phyloP scores from a whole-genome alignment of 2,888 invertebrate species.

The Patella depressa region DNA sequence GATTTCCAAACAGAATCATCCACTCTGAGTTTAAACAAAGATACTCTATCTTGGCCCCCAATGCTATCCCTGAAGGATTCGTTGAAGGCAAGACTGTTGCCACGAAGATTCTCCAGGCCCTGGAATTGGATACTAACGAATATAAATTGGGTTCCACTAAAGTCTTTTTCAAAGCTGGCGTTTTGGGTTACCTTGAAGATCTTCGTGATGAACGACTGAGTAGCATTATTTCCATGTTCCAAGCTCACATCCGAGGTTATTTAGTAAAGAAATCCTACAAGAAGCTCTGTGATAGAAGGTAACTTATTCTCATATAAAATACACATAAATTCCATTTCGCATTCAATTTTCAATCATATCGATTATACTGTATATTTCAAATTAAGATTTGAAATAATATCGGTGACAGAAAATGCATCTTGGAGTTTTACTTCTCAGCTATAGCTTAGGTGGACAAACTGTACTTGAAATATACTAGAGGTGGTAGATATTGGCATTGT shows the following conservation, averaged over 20 bases:
- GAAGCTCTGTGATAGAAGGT: constrained; percentile 97
- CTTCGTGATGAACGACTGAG: constrained; percentile 97
- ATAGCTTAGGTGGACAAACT: too few relatives aligned
- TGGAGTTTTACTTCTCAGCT: too few relatives aligned
- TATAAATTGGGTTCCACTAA: constrained; percentile 99
- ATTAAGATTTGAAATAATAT: too few relatives aligned
- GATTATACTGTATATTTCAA: too few relatives aligned
- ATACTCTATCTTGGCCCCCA: constrained; percentile 99
- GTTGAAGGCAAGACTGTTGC: constrained; percentile 79
- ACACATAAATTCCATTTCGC: too few relatives aligned
- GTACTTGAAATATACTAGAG: too few relatives aligned
- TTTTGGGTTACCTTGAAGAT: constrained; percentile 99
- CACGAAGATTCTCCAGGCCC: constrained; percentile 72
- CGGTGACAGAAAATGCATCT: too few relatives aligned
- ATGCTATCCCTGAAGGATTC: constrained; percentile 76
- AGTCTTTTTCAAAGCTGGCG: constrained; percentile 99
- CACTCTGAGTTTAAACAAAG: constrained; percentile 98
- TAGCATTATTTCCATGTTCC: constrained; percentile 95
- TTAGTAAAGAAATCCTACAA: constrained; percentile 83
- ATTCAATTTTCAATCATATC: too few relatives aligned
- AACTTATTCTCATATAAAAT: constrained; percentile 62
- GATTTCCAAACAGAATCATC: constrained; percentile 99
- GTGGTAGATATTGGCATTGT: too few relatives aligned
- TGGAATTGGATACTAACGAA: constrained; percentile 89
- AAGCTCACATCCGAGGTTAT: constrained; percentile 93